Base-by-base conservation (phyloP, 2,113 vertebrate species). In the Myocastor coypus region DNA sequence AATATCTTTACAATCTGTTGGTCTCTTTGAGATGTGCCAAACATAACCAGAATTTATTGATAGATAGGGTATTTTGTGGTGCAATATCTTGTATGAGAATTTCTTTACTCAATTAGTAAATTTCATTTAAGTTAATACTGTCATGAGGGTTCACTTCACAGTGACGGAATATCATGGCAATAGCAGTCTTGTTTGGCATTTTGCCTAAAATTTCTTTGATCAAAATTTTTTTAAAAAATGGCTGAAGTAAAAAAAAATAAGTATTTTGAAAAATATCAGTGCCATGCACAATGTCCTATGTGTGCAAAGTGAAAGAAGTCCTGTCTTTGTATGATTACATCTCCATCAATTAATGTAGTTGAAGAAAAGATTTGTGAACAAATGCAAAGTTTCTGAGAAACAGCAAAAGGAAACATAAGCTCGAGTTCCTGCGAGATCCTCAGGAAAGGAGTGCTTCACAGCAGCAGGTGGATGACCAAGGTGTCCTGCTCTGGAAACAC, bases 51-150 rank as follows among this genome's bases (percentile, higher is more conserved):
- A 50, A 89, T 92, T 97, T 96, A 96, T 91, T 71, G 97, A 92
- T 71, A 59, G 91, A 69, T 92, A 91, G 6, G 20, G 59, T 92
- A 78, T 91, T 95, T 92, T 13, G 42, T 55, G 11, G 22, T 84
- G 89, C 95, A 94, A 96, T 96, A 93, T 42, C 96, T 96, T 95
- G 95, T 64, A 78, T 52, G 59, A 85, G 28, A 88, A 97, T 96
- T 97, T 50, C 87, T 97, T 96, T 95, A 91, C 77, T 96, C 97
- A 94, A 95, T 98, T 97, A 97, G 96, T 88, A 97, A 97, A 90
- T 90, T 92, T 64, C 63, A 4, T 88, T 91, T 85, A 78, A 57
- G 52, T 92, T 96, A 95, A 92, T 73, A 90, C 37, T 80, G 19
- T 80, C 92, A 73, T 88, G 93, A 97, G 90, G 90, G 93, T 92